These are phyloP conservation scores for Ephialtes manifestator DNA, from an alignment of 2,888 invertebrate genomes.

Conservation along the genomic window DNA sequence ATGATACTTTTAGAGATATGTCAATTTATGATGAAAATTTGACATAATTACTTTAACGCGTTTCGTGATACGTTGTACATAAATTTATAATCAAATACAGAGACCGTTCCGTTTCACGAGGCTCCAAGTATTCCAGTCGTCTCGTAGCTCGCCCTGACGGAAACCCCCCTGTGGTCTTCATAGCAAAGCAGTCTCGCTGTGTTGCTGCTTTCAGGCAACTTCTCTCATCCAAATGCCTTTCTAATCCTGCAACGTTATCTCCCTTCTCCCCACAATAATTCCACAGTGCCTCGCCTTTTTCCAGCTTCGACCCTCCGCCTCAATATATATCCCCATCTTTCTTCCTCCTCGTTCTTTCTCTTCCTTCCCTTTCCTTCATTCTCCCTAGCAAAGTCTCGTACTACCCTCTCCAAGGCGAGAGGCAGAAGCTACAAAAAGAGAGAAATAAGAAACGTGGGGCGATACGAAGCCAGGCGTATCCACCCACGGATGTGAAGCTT, in stretches of 20 bases:
- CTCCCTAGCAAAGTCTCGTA: slow-evolving; percentile 48
- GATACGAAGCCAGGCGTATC: slow-evolving; percentile 39
- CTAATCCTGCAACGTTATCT: slow-evolving; percentile 64
- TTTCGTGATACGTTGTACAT: too few relatives aligned
- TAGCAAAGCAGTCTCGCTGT: slow-evolving; percentile 28
- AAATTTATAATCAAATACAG: slow-evolving; percentile 49
- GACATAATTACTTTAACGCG: too few relatives aligned
- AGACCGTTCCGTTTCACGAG: slow-evolving; percentile 40
- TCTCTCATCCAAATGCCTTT: slow-evolving; percentile 68
- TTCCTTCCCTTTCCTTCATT: slow-evolving; percentile 28
- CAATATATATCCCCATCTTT: slow-evolving; percentile 14
- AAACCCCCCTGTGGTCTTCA: slow-evolving; percentile 28
- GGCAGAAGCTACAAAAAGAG: slow-evolving; percentile 18
- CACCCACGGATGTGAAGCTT: slow-evolving; percentile 63
- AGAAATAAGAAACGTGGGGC: slow-evolving; percentile 7
- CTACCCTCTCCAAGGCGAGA: slow-evolving; percentile 51
- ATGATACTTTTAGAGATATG: too few relatives aligned
- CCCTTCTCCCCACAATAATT: slow-evolving; percentile 66
- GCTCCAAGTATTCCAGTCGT: slow-evolving; percentile 39
- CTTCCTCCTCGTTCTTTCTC: background rate
- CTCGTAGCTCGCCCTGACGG: slow-evolving; percentile 25
- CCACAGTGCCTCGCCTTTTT: slow-evolving; percentile 36
- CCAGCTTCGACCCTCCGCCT: slow-evolving; percentile 68
- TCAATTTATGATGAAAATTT: too few relatives aligned
- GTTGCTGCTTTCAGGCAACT: slow-evolving; percentile 33